These are phyloP conservation scores for Pandion haliaetus DNA, from an alignment of 2,113 vertebrate species.

Conservation along the genomic window DNA sequence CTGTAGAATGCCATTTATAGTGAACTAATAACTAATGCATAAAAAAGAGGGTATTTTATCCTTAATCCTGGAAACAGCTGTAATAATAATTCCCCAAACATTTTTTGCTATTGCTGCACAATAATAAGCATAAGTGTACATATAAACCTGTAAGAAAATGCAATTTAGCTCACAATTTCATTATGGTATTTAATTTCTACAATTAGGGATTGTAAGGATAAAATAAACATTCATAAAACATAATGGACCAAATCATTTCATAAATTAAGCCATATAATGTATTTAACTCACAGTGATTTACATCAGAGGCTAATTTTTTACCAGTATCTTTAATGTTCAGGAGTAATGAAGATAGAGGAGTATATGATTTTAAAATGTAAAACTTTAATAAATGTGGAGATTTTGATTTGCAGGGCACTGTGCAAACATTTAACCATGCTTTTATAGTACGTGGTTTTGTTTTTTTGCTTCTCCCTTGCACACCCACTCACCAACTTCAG, in stretches of 20 bases:
- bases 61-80: constrained; percentile 34
- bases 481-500: constrained; percentile 54
- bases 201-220: background rate
- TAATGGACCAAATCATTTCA: background rate
- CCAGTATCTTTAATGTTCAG: background rate
- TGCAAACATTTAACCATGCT: background rate
- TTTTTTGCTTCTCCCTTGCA: constrained; percentile 44
- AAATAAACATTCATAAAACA: constrained; percentile 26
- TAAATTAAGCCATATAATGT: background rate
- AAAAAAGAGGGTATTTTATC: background rate
- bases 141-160: constrained; percentile 5
- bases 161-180: constrained; percentile 8
- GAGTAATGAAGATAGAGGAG: background rate
- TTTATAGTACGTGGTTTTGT: constrained; percentile 38
- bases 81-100: constrained; percentile 17
- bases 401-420: background rate
- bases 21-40: background rate
- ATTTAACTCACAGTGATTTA: background rate
- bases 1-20: background rate
- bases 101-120: constrained; percentile 27
- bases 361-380: background rate
- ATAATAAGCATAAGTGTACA: background rate
- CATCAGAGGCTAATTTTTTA: background rate
- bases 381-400: background rate
- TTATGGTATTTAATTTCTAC: constrained; percentile 14